A percentile compares a stretch with the other conserved stretches of the same genome.
phyloP scores from a whole-genome alignment of 2,888 invertebrate species.

The Ecliptopera silaceata region DNA sequence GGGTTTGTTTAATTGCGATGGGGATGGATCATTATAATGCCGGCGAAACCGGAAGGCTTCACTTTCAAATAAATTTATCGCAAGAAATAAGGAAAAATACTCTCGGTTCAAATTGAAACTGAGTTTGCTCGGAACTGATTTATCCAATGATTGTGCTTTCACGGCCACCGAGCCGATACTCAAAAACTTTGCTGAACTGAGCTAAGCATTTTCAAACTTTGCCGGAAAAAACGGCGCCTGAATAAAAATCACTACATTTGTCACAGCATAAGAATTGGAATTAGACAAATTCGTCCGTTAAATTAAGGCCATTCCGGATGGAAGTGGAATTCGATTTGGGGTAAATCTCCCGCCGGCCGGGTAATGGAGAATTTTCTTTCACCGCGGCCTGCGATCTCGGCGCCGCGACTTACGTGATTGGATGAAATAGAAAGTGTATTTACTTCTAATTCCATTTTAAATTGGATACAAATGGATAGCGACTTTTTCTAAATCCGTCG shows the following conservation, averaged over 20 bases:
- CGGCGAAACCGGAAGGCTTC: neutral
- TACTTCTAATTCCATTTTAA: constrained; percentile 80
- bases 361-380: constrained; percentile 62
- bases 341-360: constrained; percentile 67
- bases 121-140: constrained; percentile 23
- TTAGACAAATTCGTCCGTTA: constrained; percentile 82
- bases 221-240: constrained; percentile 52
- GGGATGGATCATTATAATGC: neutral
- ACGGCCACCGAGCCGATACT: constrained; percentile 16
- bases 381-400: constrained; percentile 58
- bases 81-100: constrained; percentile 9
- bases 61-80: constrained; percentile 4
- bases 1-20: neutral
- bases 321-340: constrained; percentile 76
- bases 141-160: constrained; percentile 25
- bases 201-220: constrained; percentile 44
- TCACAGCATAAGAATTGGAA: constrained; percentile 81
- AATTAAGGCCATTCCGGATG: constrained; percentile 76
- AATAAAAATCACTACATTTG: constrained; percentile 80
- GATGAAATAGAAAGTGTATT: constrained; percentile 74
- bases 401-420: constrained; percentile 68
- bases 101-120: constrained; percentile 15
- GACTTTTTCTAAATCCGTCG: constrained; percentile 61
- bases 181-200: constrained; percentile 35
- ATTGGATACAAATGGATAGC: constrained; percentile 77